Evolutionary conservation across 2,888 invertebrate species (phyloP).

Genomic region (Argyresthia albistria): DNA sequence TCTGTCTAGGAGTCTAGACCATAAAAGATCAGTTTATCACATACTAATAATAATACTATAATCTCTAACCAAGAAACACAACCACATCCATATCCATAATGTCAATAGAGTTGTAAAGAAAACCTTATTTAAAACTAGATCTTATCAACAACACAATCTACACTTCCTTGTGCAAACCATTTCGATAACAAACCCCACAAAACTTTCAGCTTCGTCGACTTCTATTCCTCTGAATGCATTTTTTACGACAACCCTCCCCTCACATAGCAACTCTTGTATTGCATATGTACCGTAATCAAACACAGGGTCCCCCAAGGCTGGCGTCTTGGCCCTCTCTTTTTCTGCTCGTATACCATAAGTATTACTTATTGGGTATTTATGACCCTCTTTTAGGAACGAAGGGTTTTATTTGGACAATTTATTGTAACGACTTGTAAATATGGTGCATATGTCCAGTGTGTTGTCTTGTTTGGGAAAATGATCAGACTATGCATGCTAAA

Average conservation of each 20-base stretch:
- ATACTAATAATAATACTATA: no score
- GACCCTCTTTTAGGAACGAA: slow-evolving; percentile 18
- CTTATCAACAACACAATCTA: slow-evolving; percentile 3
- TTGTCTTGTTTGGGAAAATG: no score
- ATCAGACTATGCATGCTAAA: no score
- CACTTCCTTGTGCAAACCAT: background rate
- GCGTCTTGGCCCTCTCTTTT: slow-evolving; percentile 20
- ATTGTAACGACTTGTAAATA: slow-evolving; percentile 55
- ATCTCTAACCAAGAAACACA: no score
- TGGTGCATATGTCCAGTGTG: slow-evolving; percentile 18
- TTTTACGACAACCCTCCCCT: slow-evolving; percentile 21
- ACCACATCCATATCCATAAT: no score
- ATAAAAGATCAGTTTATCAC: no score
- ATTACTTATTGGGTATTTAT: slow-evolving; percentile 38
- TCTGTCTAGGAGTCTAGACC: no score
- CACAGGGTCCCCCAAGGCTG: slow-evolving; percentile 39
- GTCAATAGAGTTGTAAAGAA: no score
- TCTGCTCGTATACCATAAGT: slow-evolving; percentile 26
- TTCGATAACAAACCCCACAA: slow-evolving; percentile 10
- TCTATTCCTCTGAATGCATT: slow-evolving; percentile 32
- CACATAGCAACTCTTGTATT: slow-evolving; percentile 19
- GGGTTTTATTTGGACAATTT: slow-evolving; percentile 22
- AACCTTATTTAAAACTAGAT: no score
- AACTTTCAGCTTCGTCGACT: slow-evolving; percentile 15
- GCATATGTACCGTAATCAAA: slow-evolving; percentile 44